These are phyloP conservation scores for Plutomurus gul DNA, from an alignment of 1,140 invertebrate genomes.

Conservation along the genomic window DNA sequence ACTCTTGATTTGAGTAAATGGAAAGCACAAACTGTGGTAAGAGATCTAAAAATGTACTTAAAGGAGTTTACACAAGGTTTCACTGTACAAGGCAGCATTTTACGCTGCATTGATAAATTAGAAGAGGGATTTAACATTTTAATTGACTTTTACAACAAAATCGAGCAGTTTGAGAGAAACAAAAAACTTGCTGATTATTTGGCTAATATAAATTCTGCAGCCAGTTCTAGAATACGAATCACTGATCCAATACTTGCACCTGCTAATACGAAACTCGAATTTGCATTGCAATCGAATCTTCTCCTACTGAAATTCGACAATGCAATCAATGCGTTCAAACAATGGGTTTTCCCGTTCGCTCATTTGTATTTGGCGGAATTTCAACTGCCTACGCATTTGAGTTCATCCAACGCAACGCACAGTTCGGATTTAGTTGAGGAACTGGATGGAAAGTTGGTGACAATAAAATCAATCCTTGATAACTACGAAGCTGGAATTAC, in stretches of 20 bases:
- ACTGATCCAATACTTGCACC: not conserved
- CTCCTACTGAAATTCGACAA: conserved; percentile 14
- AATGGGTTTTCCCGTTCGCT: conserved; percentile 39
- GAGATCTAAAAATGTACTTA: not conserved
- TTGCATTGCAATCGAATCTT: not conserved
- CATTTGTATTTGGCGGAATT: not conserved
- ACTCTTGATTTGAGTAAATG: not conserved
- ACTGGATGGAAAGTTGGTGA: not conserved
- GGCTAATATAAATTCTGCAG: not conserved
- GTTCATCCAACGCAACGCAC: too few species aligned
- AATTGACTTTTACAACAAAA: not conserved
- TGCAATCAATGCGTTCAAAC: not conserved
- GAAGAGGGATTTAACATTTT: not conserved
- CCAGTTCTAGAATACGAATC: not conserved
- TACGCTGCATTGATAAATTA: not conserved
- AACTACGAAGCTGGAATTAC: not conserved
- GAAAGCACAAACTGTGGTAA: not conserved
- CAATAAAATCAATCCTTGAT: too few species aligned
- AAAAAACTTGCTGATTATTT: conserved; percentile 6
- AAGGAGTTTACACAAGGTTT: not conserved
- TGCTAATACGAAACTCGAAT: not conserved
- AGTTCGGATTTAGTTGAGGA: not conserved
- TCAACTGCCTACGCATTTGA: too few species aligned
- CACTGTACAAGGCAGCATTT: not conserved
- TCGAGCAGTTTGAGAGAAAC: not conserved